A percentile compares a stretch with the other conserved stretches of the same genome.
phyloP scores from a whole-genome alignment of 30 jellyfish, hydroid and myxozoan genomes.

The Aurelia sp. region DNA sequence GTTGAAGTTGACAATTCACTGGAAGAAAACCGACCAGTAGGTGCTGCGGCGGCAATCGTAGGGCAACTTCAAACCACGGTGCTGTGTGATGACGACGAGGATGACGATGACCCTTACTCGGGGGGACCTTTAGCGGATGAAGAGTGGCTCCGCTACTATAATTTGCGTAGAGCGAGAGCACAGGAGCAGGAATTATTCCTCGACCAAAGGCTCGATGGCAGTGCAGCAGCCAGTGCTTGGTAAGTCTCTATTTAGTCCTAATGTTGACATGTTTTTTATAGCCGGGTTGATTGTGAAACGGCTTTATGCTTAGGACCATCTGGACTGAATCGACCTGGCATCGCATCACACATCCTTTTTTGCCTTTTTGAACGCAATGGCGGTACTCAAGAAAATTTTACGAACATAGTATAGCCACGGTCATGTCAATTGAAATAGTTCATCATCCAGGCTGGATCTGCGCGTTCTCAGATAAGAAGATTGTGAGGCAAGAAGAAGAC shows the following conservation, averaged over 20 bases:
- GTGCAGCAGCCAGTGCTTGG: constrained; percentile 1
- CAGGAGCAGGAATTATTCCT: constrained; percentile 14
- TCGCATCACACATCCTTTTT: too few species aligned
- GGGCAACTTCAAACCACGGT: not conserved
- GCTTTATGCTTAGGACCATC: constrained; percentile 18
- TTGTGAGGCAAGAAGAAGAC: too few species aligned
- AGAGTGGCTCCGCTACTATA: constrained; percentile 10
- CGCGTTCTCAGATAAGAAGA: too few species aligned
- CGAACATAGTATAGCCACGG: too few species aligned
- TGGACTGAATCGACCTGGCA: not conserved
- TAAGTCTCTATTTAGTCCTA: not conserved
- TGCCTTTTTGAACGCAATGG: too few species aligned
- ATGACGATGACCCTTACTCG: not conserved
- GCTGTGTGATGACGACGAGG: not conserved
- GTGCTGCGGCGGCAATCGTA: not conserved
- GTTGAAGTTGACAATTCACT: not conserved
- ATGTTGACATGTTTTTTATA: not conserved
- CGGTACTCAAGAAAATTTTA: too few species aligned
- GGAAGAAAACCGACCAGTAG: not conserved
- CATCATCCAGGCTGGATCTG: too few species aligned
- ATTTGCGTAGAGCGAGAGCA: constrained; percentile 8
- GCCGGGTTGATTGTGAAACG: not conserved
- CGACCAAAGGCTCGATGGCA: not conserved
- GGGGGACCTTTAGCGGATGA: constrained; percentile 4
- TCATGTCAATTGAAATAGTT: too few species aligned